Conservation (phyloP, 1,140 invertebrate genomes). For the Apis mellifera region Amel_HAv3.1 CM009941.2:2490001-2490500, state of each 20-base stretch:
- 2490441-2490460: constrained; percentile 12
- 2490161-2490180: not conserved
- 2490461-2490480: constrained; percentile 22
- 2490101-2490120: not conserved
- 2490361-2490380: not conserved
- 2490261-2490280: not conserved
- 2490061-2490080: not conserved
- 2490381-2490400: not conserved
- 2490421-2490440: constrained; percentile 11
- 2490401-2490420: not conserved
- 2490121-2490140: not conserved
- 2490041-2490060: constrained; percentile 68
- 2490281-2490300: not conserved
- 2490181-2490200: not conserved
- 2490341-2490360: not conserved
- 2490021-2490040: constrained; percentile 66
- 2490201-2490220: not conserved
- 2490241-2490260: not conserved
- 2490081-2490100: not conserved
- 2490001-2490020: constrained; percentile 54
- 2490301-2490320: not conserved
- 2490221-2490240: not conserved
- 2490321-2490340: not conserved
- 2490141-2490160: not conserved
- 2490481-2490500: constrained; percentile 27